phyloP scores from a whole-genome alignment of 2,113 vertebrate species.

The Rhodinocichla rosea region DNA sequence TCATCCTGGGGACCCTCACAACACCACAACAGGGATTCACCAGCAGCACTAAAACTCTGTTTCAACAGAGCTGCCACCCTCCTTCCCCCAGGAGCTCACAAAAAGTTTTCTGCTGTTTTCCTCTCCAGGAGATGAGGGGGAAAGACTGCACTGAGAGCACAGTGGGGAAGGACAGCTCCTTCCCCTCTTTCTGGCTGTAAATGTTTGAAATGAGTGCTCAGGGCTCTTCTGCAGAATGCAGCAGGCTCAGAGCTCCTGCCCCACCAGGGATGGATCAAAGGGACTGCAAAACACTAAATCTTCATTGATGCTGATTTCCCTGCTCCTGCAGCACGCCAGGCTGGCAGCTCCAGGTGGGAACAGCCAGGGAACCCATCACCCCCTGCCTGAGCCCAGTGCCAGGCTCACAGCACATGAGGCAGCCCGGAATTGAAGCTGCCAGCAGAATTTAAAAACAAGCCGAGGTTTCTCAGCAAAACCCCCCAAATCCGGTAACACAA shows the following conservation, averaged over 20 bases:
- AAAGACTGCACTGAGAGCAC: not conserved
- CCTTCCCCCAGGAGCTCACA: not conserved
- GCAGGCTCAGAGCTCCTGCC: rapidly evolving
- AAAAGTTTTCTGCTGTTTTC: not conserved
- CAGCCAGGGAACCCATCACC: rapidly evolving
- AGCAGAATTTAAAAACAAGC: not conserved
- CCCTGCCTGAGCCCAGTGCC: not conserved
- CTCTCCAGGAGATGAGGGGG: not conserved
- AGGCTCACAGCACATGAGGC: rapidly evolving
- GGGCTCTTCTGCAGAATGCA: not conserved
- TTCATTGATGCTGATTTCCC: too few relatives aligned
- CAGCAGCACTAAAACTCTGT: not conserved
- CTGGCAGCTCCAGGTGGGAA: not conserved
- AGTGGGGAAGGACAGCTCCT: not conserved
- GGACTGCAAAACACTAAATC: rapidly evolving
- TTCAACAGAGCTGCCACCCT: not conserved
- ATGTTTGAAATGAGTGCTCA: not conserved
- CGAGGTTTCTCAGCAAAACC: not conserved
- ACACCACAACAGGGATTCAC: too few relatives aligned
- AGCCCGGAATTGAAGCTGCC: not conserved
- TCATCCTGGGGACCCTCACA: too few relatives aligned
- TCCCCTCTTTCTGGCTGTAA: not conserved
- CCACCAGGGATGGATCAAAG: not conserved
- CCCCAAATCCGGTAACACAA: conserved; percentile 37
- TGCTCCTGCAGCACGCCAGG: rapidly evolving